Base-by-base conservation (phyloP, 2,113 vertebrate species). In the Microtus pennsylvanicus region DNA sequence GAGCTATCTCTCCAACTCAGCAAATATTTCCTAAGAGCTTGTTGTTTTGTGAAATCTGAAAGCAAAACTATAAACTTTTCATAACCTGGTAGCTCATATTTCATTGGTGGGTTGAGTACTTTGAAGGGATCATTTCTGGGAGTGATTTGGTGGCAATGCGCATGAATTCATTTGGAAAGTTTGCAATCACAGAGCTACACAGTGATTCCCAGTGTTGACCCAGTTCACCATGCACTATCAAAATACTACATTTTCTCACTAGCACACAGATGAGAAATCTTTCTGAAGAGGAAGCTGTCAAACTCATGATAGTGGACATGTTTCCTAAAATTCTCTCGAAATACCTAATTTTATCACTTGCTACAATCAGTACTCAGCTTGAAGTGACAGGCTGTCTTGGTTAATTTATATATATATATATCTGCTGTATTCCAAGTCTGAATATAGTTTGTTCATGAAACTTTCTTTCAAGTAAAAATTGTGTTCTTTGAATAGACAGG, bases 81-180 rank as follows among this genome's bases (percentile, higher is more conserved):
- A 5, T 67, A 90, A 26, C 72, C 38, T 22, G 9, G 58, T 94
- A 70, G 65, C 58, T 93, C 85, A 83, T 83, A 94, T 63, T 87
- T 69, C 75, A 85, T 52, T 93, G 55, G 50, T 96, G 42, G 78
- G 21, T 74, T 47, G 72, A 52, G 8, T 6, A 94, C 45, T 96
- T 85, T 86, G 77, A 96, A 42, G 91, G 77, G 70, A 47, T 96
- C 45, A 61, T 90, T 93, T 93, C 35, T 65, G 12, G 69, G 72
- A 94, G 17, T 83, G 83, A 82, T 91, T 94, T 97, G 94, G 87
- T 87, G 78, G 89, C 42, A 85, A 67, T 55, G 52, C 45, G 30
- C 81, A 87, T 83, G n/a, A 63, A 83, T 55, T 94, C 45, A 92
- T 89, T 94, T 87, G 94, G 61, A 96, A 96, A 97, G 85, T 97